These are phyloP conservation scores for Geothlypis trichas DNA, from an alignment of 2,113 vertebrate genomes.

Conservation along the genomic window DNA sequence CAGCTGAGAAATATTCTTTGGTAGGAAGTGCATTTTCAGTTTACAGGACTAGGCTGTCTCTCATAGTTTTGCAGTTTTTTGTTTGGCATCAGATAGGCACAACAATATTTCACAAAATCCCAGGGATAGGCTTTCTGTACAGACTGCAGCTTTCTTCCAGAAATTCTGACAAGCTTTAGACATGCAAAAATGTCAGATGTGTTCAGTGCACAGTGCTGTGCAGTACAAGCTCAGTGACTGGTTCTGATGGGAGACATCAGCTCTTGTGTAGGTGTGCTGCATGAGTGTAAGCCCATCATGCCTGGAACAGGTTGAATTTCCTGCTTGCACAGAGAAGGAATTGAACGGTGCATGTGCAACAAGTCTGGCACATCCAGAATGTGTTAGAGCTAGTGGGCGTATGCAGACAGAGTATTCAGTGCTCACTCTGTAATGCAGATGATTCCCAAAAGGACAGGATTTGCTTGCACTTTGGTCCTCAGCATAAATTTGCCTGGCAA, in stretches of 20 bases:
- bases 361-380: conserved; percentile 65
- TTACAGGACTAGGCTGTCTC: not conserved
- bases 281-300: not conserved
- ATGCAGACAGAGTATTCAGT: conserved; percentile 22
- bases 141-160: not conserved
- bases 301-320: conserved; percentile 10
- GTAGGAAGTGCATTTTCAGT: conserved; percentile 51
- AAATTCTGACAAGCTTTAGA: not conserved
- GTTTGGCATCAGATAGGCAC: not conserved
- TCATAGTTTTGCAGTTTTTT: not conserved
- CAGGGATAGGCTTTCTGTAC: not conserved
- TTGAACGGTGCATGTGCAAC: conserved; percentile 42
- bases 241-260: not conserved
- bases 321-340: not conserved
- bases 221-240: not conserved
- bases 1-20: conserved; percentile 50
- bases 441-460: not conserved
- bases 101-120: not conserved
- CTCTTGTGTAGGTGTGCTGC: not conserved
- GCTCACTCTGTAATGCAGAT: conserved; percentile 21
- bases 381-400: conserved; percentile 60
- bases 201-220: not conserved
- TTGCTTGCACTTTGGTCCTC: not conserved
- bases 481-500: not conserved
- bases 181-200: not conserved